Evolutionary conservation across 1,140 invertebrate species (phyloP).

Genomic region (Teleopsis dalmanni): DNA sequence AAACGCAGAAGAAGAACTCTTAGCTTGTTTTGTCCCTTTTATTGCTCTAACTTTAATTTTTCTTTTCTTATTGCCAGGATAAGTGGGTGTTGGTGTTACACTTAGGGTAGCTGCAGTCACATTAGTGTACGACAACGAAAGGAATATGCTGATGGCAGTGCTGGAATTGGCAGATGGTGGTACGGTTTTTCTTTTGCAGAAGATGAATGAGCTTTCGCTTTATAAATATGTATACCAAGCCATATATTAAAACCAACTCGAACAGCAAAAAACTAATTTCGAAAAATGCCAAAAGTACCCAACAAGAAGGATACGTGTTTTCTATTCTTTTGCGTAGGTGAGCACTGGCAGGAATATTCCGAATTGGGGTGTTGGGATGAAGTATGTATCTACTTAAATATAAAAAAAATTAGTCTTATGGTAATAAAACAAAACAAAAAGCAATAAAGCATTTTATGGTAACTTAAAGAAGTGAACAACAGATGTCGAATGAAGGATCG

Average conservation of each 20-base stretch:
- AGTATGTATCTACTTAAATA: neutral
- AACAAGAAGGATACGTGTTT: neutral
- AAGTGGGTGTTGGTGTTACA: no score
- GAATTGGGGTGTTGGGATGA: neutral
- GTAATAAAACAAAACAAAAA: slow-evolving; percentile 2
- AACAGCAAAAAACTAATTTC: slow-evolving; percentile 43
- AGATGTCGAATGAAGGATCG: slow-evolving; percentile 6
- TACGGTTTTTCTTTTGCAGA: slow-evolving; percentile 14
- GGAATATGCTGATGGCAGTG: no score
- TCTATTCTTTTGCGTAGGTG: no score
- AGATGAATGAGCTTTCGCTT: slow-evolving; percentile 42
- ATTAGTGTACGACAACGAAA: no score
- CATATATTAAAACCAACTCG: slow-evolving; percentile 40
- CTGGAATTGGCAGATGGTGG: neutral
- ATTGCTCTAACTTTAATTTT: no score
- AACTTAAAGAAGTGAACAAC: slow-evolving; percentile 5
- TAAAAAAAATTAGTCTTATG: neutral
- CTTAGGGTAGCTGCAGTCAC: no score
- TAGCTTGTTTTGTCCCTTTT: no score
- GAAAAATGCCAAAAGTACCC: slow-evolving; percentile 41
- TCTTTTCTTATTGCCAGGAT: no score
- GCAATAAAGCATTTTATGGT: slow-evolving; percentile 10
- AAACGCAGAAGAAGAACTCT: no score
- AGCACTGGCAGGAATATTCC: neutral
- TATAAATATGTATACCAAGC: slow-evolving; percentile 43